These are phyloP conservation scores for Micrasema longulum DNA, from an alignment of 1,140 invertebrate genomes.

Conservation along the genomic window DNA sequence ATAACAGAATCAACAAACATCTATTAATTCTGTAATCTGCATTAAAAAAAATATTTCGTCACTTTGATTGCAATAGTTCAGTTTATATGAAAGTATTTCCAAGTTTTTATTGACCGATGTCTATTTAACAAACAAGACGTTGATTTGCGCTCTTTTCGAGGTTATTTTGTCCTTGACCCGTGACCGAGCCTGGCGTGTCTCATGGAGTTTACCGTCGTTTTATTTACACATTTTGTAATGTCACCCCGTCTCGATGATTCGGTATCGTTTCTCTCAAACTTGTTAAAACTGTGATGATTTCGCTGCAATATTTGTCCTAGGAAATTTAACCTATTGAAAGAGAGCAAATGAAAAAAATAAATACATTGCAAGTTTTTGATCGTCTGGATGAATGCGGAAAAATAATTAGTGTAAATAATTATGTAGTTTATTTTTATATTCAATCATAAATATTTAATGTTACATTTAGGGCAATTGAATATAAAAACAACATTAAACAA, in stretches of 20 bases:
- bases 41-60: no score
- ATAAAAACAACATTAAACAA: conserved; percentile 9
- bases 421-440: conserved; percentile 30
- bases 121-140: no score
- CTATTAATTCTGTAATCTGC: no score
- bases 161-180: neutral
- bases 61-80: no score
- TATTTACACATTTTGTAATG: neutral
- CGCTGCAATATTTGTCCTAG: neutral
- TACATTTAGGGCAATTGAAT: conserved; percentile 25
- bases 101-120: no score
- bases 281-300: neutral
- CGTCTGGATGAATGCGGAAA: conserved; percentile 13
- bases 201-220: neutral
- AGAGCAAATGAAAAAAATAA: neutral
- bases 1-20: no score
- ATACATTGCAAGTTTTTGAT: conserved; percentile 13
- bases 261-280: neutral
- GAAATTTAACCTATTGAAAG: neutral
- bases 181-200: neutral
- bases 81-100: no score
- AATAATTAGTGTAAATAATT: conserved; percentile 29
- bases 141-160: neutral
- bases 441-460: conserved; percentile 29
- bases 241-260: neutral